Percentiles rank a stretch among this genome's conserved stretches.
These are phyloP conservation scores for Atta colombica DNA, from an alignment of 1,140 invertebrate genomes.

Conservation along the genomic window DNA sequence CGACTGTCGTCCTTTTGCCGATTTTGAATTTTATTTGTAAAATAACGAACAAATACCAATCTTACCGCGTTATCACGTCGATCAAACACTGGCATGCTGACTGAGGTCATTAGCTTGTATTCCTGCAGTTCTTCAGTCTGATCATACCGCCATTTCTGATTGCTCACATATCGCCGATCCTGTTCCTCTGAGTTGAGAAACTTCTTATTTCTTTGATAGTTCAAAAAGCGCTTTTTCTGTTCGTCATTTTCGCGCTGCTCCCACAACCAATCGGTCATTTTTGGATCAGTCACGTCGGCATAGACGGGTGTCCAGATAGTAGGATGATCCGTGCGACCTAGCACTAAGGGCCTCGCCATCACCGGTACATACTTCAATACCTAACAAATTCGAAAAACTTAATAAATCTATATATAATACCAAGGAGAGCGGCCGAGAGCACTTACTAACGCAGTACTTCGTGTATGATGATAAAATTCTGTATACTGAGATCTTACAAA, in stretches of 20 bases:
- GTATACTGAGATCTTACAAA: too few species aligned
- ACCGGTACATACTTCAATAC: constrained; percentile 97
- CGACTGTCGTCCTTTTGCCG: not conserved
- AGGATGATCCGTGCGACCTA: constrained; percentile 92
- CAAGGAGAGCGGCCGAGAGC: too few species aligned
- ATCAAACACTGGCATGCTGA: constrained; percentile 97
- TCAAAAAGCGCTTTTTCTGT: constrained; percentile 91
- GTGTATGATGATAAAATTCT: too few species aligned
- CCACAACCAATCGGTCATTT: constrained; percentile 96
- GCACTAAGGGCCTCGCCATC: constrained; percentile 94
- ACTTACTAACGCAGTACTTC: too few species aligned
- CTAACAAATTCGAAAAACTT: constrained; percentile 60
- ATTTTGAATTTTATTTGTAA: not conserved
- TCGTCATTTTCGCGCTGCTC: constrained; percentile 92
- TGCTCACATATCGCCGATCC: constrained; percentile 86
- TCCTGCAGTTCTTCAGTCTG: constrained; percentile 88
- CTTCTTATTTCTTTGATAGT: constrained; percentile 87
- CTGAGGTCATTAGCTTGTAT: constrained; percentile 95
- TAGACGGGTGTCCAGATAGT: constrained; percentile 97
- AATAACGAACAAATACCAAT: not conserved
- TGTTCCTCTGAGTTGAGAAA: constrained; percentile 88
- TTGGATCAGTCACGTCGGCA: constrained; percentile 95
- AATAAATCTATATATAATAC: not conserved
- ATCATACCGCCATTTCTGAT: constrained; percentile 85
- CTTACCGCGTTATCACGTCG: constrained; percentile 92